These are phyloP conservation scores for Merodon equestris DNA, from an alignment of 2,888 invertebrate genomes.

Conservation along the genomic window DNA sequence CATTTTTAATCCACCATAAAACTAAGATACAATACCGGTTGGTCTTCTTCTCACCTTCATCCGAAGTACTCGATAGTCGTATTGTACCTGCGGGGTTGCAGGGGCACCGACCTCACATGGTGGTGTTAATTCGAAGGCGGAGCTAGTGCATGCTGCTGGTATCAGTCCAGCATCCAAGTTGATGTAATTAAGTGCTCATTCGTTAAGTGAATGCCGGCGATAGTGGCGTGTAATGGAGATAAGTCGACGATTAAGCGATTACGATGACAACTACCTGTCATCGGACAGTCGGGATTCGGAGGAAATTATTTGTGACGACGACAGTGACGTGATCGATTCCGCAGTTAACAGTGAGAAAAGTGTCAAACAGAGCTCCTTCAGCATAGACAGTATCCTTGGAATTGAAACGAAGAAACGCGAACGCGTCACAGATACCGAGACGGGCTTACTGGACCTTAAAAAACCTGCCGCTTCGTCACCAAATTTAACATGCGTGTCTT, in stretches of 20 bases:
- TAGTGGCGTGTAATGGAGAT: slow-evolving; percentile 48
- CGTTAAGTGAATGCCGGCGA: slow-evolving; percentile 39
- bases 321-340: slow-evolving; percentile 42
- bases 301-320: slow-evolving; percentile 70
- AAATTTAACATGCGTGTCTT: slow-evolving; percentile 64
- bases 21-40: slow-evolving; percentile 15
- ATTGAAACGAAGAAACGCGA: slow-evolving; percentile 57
- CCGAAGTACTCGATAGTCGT: slow-evolving; percentile 7
- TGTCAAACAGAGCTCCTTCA: slow-evolving; percentile 70
- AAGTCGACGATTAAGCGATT: slow-evolving; percentile 39
- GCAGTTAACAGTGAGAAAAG: slow-evolving; percentile 44
- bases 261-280: slow-evolving; percentile 48
- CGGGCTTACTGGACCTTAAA: slow-evolving; percentile 29
- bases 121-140: slow-evolving; percentile 72
- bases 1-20: slow-evolving; percentile 42
- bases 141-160: slow-evolving; percentile 64
- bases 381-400: slow-evolving; percentile 73
- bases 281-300: slow-evolving; percentile 68
- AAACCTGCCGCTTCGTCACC: slow-evolving; percentile 66
- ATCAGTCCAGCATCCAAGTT: slow-evolving; percentile 1
- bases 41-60: slow-evolving; percentile 59
- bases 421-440: slow-evolving; percentile 2
- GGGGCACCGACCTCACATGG: slow-evolving; percentile 29
- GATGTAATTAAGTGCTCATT: slow-evolving; percentile 65
- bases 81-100: slow-evolving; percentile 54